These are phyloP conservation scores for Bombus terrestris DNA, from an alignment of 1,140 invertebrate species.

Conservation along the genomic window DNA sequence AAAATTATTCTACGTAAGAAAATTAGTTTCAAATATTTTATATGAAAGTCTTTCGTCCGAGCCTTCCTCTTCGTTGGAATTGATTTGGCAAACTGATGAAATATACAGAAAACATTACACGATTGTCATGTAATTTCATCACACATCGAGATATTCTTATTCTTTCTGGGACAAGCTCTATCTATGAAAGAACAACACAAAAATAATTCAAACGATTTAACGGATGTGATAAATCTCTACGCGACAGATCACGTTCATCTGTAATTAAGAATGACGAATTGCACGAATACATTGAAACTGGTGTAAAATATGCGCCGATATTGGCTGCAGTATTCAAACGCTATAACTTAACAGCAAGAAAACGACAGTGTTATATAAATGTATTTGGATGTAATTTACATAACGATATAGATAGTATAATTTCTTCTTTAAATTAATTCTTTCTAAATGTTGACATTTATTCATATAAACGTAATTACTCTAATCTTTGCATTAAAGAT, in stretches of 20 bases:
- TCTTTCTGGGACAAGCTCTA: not conserved
- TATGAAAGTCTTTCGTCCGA: too few relatives aligned
- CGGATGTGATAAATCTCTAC: not conserved
- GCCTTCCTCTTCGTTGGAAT: too few relatives aligned
- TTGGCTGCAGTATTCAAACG: not conserved
- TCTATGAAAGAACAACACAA: not conserved
- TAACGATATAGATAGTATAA: not conserved
- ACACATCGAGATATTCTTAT: not conserved
- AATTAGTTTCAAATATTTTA: too few relatives aligned
- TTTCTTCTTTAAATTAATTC: too few relatives aligned
- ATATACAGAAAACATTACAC: too few relatives aligned
- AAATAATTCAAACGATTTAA: not conserved
- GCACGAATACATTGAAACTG: not conserved
- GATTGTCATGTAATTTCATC: not conserved
- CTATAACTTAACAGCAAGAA: not conserved
- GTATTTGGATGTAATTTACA: not conserved
- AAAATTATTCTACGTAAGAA: too few relatives aligned
- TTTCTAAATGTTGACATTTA: too few relatives aligned
- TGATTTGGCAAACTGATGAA: too few relatives aligned
- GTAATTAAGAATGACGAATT: not conserved
- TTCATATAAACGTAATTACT: too few relatives aligned
- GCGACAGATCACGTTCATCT: not conserved
- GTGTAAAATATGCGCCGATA: not conserved
- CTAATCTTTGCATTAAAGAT: too few relatives aligned
- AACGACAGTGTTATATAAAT: not conserved